Evolutionary conservation across 2,113 vertebrate genomes (phyloP), one percentile per base, ranked within the genome.

Genomic region (Struthio camelus): DNA sequence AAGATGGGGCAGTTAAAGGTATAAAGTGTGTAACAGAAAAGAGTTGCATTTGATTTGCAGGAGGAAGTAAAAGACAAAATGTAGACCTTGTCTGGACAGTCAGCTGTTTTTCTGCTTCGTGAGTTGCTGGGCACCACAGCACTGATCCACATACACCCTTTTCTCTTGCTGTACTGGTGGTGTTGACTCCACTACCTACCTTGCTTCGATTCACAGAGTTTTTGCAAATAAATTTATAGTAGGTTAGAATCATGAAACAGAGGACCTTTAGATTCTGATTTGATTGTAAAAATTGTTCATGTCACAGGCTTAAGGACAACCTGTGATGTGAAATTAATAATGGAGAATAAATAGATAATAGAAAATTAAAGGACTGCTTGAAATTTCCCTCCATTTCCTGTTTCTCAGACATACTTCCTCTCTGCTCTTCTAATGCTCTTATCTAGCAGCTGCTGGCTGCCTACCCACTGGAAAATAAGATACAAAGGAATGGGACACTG

Each of bases 81-180:
- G 7, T 54, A 22, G 78, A 54, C 15, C 20, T 18, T 14, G 10
- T 4, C 1, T 1, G 32, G 51, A 24, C 1, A 59, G 19, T 28
- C 6, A 2, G 0, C 22, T 11, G 64, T 4, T 69, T 40, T 40
- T 77, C 40, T 48, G 20, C 77, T 62, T n/a, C 6, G 40, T 2
- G 30, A 70, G 40, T 0, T 6, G n/a, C 70, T 42, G 40, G 38
- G 69, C 69, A 2, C 5, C 40, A 48, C 19, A 22, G 48, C 36
- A 44, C 38, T 1, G 13, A 48, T 1, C 7, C 22, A 28, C 16
- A 2, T 6, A 46, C 17, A 16, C 8, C 2, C 24, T n/a, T 20
- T 23, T 44, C 34, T 5, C 53, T 28, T 72, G 27, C 9, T 8
- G 28, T 20, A 8, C 10, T 71, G 25, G 1, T 1, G 2, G 1